These are phyloP conservation scores for Bubo scandiacus DNA, from an alignment of 2,113 vertebrate genomes.

Conservation along the genomic window DNA sequence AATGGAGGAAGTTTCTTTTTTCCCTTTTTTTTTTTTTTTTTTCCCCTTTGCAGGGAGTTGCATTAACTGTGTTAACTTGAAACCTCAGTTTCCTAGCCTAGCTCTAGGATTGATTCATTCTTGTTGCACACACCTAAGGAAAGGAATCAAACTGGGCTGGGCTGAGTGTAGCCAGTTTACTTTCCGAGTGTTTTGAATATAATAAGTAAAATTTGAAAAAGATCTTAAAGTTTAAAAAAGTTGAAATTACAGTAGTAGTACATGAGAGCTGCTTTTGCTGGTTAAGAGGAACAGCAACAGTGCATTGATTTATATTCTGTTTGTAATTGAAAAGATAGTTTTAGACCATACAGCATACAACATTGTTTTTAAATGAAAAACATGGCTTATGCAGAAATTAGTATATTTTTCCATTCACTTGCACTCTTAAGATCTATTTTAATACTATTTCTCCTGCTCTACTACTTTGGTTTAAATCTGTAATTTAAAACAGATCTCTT, in stretches of 20 bases:
- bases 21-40: too few species aligned
- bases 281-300: not conserved
- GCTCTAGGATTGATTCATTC: not conserved
- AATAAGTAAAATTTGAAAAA: not conserved
- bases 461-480: not conserved
- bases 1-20: not conserved
- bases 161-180: not conserved
- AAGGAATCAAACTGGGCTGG: not conserved
- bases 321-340: not conserved
- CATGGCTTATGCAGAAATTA: not conserved
- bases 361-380: not conserved
- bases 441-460: not conserved
- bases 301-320: not conserved
- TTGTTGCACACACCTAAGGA: not conserved
- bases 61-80: not conserved
- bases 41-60: not conserved
- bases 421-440: not conserved
- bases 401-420: not conserved
- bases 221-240: not conserved
- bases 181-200: not conserved
- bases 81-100: not conserved
- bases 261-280: not conserved
- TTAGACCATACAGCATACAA: not conserved
- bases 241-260: not conserved
- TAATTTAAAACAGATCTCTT: not conserved